Percentiles rank a stretch among this genome's conserved stretches.
phyloP scores from a whole-genome alignment of 2,797 vertebrate species.

The Epinephelus malabaricus region DNA sequence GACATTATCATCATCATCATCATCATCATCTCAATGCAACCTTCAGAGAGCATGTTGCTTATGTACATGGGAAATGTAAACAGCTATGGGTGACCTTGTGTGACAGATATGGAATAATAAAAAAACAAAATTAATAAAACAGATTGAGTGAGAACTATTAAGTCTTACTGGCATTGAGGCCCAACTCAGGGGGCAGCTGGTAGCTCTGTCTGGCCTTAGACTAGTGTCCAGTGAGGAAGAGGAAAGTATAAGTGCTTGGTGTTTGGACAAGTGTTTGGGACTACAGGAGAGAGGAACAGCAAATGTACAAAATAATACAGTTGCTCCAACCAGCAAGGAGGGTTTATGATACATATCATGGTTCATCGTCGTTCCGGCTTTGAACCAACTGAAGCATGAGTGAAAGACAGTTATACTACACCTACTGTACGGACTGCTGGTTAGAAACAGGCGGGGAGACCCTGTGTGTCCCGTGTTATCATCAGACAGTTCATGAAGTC shows the following conservation, averaged over 20 bases:
- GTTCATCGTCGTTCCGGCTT: slow-evolving; percentile 49
- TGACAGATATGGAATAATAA: slow-evolving; percentile 51
- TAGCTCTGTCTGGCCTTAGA: slow-evolving; percentile 79
- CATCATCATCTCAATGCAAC: slow-evolving; percentile 50
- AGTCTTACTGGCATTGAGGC: slow-evolving; percentile 75
- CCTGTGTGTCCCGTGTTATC: slow-evolving; percentile 46
- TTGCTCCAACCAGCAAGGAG: slow-evolving; percentile 77
- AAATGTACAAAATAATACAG: slow-evolving; percentile 88
- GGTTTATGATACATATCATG: slow-evolving; percentile 71
- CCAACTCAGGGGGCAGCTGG: slow-evolving; percentile 82
- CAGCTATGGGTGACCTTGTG: slow-evolving; percentile 54
- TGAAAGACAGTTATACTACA: slow-evolving; percentile 62
- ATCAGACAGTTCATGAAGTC: slow-evolving; percentile 65
- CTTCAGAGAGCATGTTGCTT: slow-evolving; percentile 50
- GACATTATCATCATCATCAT: slow-evolving; percentile 56
- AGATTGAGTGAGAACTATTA: slow-evolving; percentile 44
- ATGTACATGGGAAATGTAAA: slow-evolving; percentile 67
- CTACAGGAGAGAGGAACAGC: slow-evolving; percentile 72
- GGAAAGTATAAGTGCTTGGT: slow-evolving; percentile 79
- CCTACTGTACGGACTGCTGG: slow-evolving; percentile 68
- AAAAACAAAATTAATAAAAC: slow-evolving; percentile 38
- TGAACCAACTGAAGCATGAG: slow-evolving; percentile 66
- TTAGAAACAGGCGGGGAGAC: slow-evolving; percentile 67
- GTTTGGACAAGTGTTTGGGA: slow-evolving; percentile 71
- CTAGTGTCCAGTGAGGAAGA: slow-evolving; percentile 73